A percentile compares a stretch with the other conserved stretches of the same genome.
phyloP scores from a whole-genome alignment of 2,797 vertebrate species.

The Melanotaenia maccullochi region DNA sequence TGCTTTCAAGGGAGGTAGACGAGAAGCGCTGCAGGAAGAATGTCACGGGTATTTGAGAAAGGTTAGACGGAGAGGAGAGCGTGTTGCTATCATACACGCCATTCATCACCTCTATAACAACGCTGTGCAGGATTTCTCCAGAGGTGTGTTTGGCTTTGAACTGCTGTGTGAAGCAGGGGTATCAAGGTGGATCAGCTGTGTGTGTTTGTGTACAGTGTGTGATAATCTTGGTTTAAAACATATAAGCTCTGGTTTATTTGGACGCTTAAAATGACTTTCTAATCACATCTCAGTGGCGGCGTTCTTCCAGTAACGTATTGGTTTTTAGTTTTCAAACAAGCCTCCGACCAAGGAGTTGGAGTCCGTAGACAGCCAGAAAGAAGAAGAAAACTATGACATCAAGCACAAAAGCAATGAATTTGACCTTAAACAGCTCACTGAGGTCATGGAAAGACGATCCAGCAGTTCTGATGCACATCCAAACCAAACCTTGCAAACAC shows the following conservation, averaged over 20 bases:
- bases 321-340: background rate
- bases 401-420: background rate
- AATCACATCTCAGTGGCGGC: background rate
- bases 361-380: background rate
- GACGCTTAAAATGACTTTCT: background rate
- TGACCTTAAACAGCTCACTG: no score
- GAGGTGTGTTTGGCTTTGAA: slow-evolving; percentile 2
- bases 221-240: background rate
- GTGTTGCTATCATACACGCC: slow-evolving; percentile 30
- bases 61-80: slow-evolving; percentile 59
- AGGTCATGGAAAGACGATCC: no score
- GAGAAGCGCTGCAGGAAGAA: slow-evolving; percentile 44
- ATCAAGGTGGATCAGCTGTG: background rate
- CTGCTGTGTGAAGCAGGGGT: slow-evolving; percentile 5
- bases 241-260: slow-evolving; percentile 1
- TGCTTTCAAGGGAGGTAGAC: slow-evolving; percentile 45
- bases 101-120: slow-evolving; percentile 43
- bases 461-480: no score
- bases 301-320: background rate
- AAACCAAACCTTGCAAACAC: no score
- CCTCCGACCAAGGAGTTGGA: background rate
- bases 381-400: background rate
- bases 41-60: slow-evolving; percentile 65
- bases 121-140: slow-evolving; percentile 1
- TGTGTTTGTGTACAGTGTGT: background rate